Percentiles rank a stretch among this genome's conserved stretches.
Conservation (phyloP, 2,113 vertebrate species). For the Phyllostomus hastatus region DNA sequence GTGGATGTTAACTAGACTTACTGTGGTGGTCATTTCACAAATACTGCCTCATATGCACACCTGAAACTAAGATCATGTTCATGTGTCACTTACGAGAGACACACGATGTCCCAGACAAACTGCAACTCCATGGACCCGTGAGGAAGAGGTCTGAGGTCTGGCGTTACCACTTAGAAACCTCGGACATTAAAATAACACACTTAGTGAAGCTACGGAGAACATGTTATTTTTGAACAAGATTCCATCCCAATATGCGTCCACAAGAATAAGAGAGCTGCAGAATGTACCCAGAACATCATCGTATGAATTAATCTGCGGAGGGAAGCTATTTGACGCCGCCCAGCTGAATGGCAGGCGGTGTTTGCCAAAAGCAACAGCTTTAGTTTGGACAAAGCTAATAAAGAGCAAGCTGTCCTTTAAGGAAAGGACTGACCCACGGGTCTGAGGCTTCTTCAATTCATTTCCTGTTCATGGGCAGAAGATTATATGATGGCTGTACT, state of each 20-base stretch:
- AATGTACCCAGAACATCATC: background rate
- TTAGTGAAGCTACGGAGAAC: background rate
- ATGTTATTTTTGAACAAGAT: background rate
- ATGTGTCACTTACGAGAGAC: no score
- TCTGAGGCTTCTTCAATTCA: conserved; percentile 12
- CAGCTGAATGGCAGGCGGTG: background rate
- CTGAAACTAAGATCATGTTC: background rate
- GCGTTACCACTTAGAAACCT: background rate
- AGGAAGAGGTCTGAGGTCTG: background rate
- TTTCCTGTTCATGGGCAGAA: background rate
- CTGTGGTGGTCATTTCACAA: background rate
- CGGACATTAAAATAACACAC: background rate
- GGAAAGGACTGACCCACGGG: background rate
- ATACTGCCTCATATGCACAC: background rate
- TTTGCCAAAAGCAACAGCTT: conserved; percentile 21
- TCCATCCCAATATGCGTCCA: background rate
- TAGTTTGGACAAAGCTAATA: background rate
- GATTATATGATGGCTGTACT: background rate
- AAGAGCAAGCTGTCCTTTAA: background rate
- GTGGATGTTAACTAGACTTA: no score
- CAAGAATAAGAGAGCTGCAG: background rate
- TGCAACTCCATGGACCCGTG: background rate
- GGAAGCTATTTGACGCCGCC: background rate
- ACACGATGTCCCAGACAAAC: background rate
- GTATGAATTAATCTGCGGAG: background rate